Evolutionary conservation across 2,113 vertebrate genomes (phyloP), one percentile per base, ranked within the genome.

Genomic region (Mohoua ochrocephala): DNA sequence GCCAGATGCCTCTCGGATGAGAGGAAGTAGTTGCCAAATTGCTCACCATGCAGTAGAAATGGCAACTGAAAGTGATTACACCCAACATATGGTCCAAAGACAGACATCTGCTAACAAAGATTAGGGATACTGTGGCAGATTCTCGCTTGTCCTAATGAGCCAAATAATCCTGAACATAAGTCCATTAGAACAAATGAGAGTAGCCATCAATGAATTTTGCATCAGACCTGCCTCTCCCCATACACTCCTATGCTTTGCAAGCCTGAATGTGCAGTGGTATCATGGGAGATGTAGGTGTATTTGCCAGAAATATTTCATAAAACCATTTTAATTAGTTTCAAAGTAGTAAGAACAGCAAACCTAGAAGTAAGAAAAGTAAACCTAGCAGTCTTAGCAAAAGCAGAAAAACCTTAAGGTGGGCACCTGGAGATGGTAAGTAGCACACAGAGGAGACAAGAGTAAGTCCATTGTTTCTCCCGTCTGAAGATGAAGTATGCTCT

Each of bases 51-150:
- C 83, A 86, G 94, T 47, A 93, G 94, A 96, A 96, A 96, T 78
- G 84, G 95, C 89, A 90, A 91, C 92, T 88, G 86, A 91, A 96
- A 94, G 78, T 75, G 87, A 97, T 96, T 97, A 92, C 61, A 91
- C 80, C 39, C 37, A 95, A 73, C 96, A 96, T 97, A 97, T 95
- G 97, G 96, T 96, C 82, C 82, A 91, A 96, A 96, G 64, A 73
- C 95, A 96, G 97, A 96, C 97, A 97, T 97, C 96, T 97, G 95
- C 84, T 95, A 61, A 86, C 91, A 88, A 86, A 96, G 96, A 97
- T 97, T 96, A 96, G 83, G 81, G 88, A 84, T 92, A 87, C 54
- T 84, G 76, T 91, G 68, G 68, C 95, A 95, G 74, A 96, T 92
- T 95, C 75, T 84, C 68, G 24, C 69, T 91, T 93, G 60, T 88